Evolutionary conservation across 2,113 vertebrate genomes (phyloP), one percentile per base, ranked within the genome.

Genomic region (Lepus americanus): DNA sequence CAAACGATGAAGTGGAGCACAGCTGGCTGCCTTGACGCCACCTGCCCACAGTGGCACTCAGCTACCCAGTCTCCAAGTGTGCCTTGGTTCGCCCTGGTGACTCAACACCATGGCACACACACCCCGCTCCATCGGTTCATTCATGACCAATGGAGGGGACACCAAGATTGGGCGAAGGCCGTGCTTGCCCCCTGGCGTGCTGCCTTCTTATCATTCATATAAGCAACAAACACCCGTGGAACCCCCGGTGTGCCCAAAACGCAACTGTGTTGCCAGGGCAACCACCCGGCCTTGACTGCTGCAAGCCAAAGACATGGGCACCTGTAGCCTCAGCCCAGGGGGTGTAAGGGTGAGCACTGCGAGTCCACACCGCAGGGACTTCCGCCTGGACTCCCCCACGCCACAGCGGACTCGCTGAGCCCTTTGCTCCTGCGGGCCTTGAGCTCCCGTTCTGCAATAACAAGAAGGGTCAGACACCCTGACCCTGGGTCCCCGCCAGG

Each of bases 391-490:
- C 70, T 79, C 25, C 87, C 44, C 59, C 20, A 3, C 6, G 33
- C 7, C 29, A 63, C 27, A 4, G 7, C 9, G 51, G 59, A 94
- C 0, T 8, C 67, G 74, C 55, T 19, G 6, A 4, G 6, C 61
- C 73, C 36, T 90, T 59, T 44, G 80, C 77, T 36, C 17, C 78
- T 64, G 80, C 66, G 66, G 80, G 81, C 67, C 93, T 53, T 9
- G 22, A 76, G 63, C 61, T 89, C 27, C 73, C 29, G 53, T 61
- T 92, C 53, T 53, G 33, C 61, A 80, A 53, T 77, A 77, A 93
- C 77, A n/a, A 59, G 72, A 25, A 83, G 33, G 89, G 51, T 93
- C 95, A 66, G 89, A 61, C 39, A 49, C 69, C 63, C 72, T 90
- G 89, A 93, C 81, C 86, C 82, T 61, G 14, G 64, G 91, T 59